A percentile compares a stretch with the other conserved stretches of the same genome.
Evolutionary conservation across 2,113 vertebrate genomes (phyloP).

Genomic region (Pithys albifrons): DNA sequence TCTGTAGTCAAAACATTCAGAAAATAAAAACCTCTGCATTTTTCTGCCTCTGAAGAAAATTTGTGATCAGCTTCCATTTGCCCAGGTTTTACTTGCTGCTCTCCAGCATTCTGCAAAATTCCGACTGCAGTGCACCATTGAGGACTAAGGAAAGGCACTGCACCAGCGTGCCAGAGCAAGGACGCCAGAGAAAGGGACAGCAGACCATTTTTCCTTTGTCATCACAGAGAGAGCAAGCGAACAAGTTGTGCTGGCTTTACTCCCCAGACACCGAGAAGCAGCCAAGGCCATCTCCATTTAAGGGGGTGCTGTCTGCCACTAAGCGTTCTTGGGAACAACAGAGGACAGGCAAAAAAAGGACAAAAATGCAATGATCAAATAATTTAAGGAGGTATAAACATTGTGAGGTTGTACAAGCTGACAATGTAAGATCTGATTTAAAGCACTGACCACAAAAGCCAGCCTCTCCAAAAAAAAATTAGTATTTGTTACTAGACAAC

Average conservation of each 20-base stretch:
- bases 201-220: background rate
- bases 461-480: background rate
- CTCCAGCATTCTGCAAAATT: background rate
- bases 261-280: background rate
- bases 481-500: background rate
- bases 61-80: background rate
- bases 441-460: background rate
- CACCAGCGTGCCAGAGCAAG: accelerated
- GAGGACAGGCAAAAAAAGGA: background rate
- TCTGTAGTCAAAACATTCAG: background rate
- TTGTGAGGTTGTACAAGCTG: background rate
- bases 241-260: background rate
- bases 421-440: background rate
- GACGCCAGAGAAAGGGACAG: background rate
- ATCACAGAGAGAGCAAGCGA: background rate
- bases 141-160: accelerated
- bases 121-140: background rate
- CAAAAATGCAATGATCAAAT: background rate
- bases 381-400: background rate
- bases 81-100: background rate
- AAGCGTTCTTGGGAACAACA: background rate
- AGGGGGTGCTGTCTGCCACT: background rate
- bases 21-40: background rate
- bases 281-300: background rate
- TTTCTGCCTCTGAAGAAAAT: background rate